Evolutionary conservation across 1,140 invertebrate species (phyloP).

Genomic region (Popillia japonica): DNA sequence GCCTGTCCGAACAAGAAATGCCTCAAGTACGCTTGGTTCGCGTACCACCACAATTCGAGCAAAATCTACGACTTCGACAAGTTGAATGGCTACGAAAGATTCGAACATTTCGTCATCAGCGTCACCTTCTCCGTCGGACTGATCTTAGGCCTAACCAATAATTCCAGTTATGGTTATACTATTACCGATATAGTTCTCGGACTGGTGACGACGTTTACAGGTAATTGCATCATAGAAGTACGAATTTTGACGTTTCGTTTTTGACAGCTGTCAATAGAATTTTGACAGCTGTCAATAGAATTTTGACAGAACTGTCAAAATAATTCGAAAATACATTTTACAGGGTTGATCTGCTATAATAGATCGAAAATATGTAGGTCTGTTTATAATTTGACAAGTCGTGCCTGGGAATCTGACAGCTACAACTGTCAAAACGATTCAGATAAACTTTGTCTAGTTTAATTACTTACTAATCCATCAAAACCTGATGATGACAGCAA

Average conservation of each 20-base stretch:
- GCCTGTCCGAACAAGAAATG: slow-evolving; percentile 17
- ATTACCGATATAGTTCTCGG: not conserved
- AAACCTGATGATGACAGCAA: no score
- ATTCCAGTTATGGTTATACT: not conserved
- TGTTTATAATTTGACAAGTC: no score
- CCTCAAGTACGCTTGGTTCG: slow-evolving; percentile 7
- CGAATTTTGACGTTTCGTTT: not conserved
- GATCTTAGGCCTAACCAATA: slow-evolving; percentile 14
- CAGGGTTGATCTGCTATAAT: no score
- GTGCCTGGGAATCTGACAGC: no score
- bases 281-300: not conserved
- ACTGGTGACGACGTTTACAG: not conserved
- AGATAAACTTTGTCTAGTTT: no score
- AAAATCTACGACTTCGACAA: not conserved
- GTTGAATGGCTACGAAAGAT: not conserved
- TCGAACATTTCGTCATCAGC: not conserved
- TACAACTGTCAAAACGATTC: no score
- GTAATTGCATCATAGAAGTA: not conserved
- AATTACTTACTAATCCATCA: no score
- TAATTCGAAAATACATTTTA: no score
- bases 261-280: not conserved
- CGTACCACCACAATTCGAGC: not conserved
- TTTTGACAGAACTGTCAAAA: not conserved
- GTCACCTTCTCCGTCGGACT: not conserved
- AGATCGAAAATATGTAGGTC: no score